phyloP scores from a whole-genome alignment of 2,797 vertebrate genomes.

The Manis javanica region DNA sequence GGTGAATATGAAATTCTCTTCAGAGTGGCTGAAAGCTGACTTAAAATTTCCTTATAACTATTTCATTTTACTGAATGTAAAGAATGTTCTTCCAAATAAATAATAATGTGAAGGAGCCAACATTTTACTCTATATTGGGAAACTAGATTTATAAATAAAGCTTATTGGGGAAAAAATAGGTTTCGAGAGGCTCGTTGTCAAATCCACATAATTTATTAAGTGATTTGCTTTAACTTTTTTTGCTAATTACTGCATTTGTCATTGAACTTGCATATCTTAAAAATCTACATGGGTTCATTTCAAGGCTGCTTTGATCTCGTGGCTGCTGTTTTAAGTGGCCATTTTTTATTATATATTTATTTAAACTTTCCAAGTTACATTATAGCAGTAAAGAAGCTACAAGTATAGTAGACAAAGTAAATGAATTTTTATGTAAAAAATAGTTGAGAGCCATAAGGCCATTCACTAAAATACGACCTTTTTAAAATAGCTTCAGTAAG shows the following conservation, averaged over 20 bases:
- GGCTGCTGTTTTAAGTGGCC: slow-evolving; percentile 2
- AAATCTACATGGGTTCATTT: slow-evolving; percentile 39
- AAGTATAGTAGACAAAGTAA: not conserved
- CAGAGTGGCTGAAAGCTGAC: not conserved
- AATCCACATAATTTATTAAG: not conserved
- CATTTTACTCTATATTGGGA: slow-evolving; percentile 41
- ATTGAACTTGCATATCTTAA: not conserved
- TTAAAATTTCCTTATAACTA: slow-evolving; percentile 17
- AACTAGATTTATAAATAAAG: not conserved
- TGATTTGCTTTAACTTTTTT: not conserved
- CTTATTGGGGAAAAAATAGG: not conserved
- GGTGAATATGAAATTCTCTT: not conserved
- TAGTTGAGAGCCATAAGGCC: not conserved
- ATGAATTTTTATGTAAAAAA: not conserved
- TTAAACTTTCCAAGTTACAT: slow-evolving; percentile 1
- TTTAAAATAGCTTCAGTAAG: not conserved
- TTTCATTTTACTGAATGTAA: not conserved
- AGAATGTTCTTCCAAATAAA: slow-evolving; percentile 32
- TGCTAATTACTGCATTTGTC: not conserved
- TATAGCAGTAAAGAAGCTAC: not conserved
- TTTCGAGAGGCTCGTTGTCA: not conserved
- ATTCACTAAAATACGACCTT: not conserved
- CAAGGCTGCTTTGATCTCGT: slow-evolving; percentile 8
- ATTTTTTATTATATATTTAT: not conserved
- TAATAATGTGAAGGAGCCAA: not conserved